Conservation (phyloP, 1,140 invertebrate genomes). For the Tetranychus cinnabarinus region DNA sequence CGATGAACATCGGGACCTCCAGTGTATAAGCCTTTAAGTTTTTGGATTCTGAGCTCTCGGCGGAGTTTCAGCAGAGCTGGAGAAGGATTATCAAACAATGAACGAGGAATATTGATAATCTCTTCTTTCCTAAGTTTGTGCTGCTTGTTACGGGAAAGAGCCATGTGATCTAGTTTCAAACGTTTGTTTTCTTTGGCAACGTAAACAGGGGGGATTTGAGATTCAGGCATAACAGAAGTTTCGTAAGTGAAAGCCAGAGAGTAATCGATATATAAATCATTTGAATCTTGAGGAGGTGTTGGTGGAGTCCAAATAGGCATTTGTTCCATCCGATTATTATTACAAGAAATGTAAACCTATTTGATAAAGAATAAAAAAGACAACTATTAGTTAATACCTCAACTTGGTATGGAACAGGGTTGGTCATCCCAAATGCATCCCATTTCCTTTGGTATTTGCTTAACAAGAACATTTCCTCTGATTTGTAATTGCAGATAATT, state of each 20-base stretch:
- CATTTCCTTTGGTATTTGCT: conserved; percentile 15
- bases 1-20: conserved; percentile 12
- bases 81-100: conserved; percentile 62
- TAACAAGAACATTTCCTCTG: conserved; percentile 16
- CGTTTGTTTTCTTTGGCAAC: conserved; percentile 52
- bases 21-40: conserved; percentile 28
- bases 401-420: neutral
- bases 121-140: conserved; percentile 39
- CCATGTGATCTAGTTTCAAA: conserved; percentile 31
- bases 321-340: conserved; percentile 18
- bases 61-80: conserved; percentile 48
- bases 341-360: conserved; percentile 21
- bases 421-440: conserved; percentile 12
- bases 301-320: conserved; percentile 68
- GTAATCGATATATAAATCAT: conserved; percentile 68
- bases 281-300: conserved; percentile 54
- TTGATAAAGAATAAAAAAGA: conserved; percentile 6
- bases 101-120: conserved; percentile 47
- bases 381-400: neutral
- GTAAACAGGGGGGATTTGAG: conserved; percentile 58
- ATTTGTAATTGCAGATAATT: conserved; percentile 27
- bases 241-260: conserved; percentile 64
- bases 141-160: conserved; percentile 17
- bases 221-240: conserved; percentile 48
- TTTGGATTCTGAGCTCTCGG: conserved; percentile 46